These are phyloP conservation scores for Pseudoips prasinana DNA, from an alignment of 2,888 invertebrate species.

Conservation along the genomic window DNA sequence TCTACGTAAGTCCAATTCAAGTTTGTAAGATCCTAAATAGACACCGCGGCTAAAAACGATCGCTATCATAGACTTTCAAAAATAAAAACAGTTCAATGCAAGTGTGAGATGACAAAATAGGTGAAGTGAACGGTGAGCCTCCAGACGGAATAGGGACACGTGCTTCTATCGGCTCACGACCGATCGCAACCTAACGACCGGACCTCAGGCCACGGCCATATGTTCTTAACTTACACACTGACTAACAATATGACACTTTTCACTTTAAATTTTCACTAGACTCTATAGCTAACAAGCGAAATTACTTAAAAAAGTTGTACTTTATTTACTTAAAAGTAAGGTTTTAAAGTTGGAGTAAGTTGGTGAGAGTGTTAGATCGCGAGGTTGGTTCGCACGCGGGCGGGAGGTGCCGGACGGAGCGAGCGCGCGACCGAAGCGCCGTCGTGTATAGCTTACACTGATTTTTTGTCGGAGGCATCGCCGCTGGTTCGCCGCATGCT, in stretches of 20 bases:
- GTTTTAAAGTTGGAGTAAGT: conserved; percentile 33
- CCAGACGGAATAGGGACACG: conserved; percentile 68
- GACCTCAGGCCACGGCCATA: conserved; percentile 71
- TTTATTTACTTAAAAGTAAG: conserved; percentile 1
- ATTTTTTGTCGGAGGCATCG: conserved; percentile 80
- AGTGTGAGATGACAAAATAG: conserved; percentile 65
- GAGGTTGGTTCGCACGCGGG: conserved; percentile 31
- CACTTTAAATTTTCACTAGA: conserved; percentile 51
- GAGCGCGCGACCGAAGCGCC: conserved; percentile 70
- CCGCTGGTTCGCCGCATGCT: conserved; percentile 64
- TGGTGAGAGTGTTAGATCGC: conserved; percentile 32
- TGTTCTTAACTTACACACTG: conserved; percentile 70
- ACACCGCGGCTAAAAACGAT: conserved; percentile 38
- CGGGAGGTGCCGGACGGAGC: conserved; percentile 37
- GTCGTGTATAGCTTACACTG: conserved; percentile 76
- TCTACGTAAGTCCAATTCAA: conserved; percentile 18
- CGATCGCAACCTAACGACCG: conserved; percentile 49
- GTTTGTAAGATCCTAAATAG: conserved; percentile 44
- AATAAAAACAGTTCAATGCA: conserved; percentile 52
- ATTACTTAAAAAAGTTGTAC: conserved; percentile 9
- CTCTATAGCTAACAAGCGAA: conserved; percentile 11
- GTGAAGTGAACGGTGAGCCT: conserved; percentile 77
- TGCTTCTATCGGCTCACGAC: conserved; percentile 70
- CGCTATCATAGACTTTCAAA: conserved; percentile 43
- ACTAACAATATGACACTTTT: conserved; percentile 60